Percentiles rank a stretch among this genome's conserved stretches.
These are phyloP conservation scores for Lasioglossum morio DNA, from an alignment of 2,888 invertebrate species.

Conservation along the genomic window DNA sequence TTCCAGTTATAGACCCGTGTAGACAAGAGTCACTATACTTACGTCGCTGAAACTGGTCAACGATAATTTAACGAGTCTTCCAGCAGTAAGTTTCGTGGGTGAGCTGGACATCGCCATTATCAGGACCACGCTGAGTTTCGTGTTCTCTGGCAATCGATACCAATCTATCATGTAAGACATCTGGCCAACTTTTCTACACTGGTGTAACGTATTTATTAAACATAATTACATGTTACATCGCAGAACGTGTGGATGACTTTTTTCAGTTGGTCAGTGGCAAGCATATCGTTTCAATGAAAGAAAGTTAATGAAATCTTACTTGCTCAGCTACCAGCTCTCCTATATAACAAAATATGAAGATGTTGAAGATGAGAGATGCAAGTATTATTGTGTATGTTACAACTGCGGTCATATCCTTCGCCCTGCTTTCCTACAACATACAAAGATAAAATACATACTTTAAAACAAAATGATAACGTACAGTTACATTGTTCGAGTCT, in stretches of 20 bases:
- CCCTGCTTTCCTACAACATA: slow-evolving; percentile 56
- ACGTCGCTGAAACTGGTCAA: slow-evolving; percentile 69
- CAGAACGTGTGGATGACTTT: not conserved
- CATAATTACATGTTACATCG: not conserved
- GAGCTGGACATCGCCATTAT: slow-evolving; percentile 62
- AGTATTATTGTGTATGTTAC: slow-evolving; percentile 52
- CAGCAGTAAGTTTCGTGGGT: slow-evolving; percentile 72
- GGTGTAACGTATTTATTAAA: not conserved
- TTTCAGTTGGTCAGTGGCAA: not conserved
- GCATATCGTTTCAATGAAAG: not conserved
- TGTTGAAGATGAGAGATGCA: slow-evolving; percentile 55
- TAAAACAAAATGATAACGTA: not conserved
- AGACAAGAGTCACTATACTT: slow-evolving; percentile 13
- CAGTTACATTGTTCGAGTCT: not conserved
- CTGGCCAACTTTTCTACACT: slow-evolving; percentile 69
- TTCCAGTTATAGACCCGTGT: accelerated
- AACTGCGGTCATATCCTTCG: slow-evolving; percentile 27
- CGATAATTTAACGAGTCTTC: slow-evolving; percentile 74
- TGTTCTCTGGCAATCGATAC: slow-evolving; percentile 65
- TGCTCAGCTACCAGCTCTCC: slow-evolving; percentile 65
- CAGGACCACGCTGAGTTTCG: slow-evolving; percentile 46
- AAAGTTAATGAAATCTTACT: slow-evolving; percentile 46
- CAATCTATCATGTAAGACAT: slow-evolving; percentile 70
- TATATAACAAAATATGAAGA: slow-evolving; percentile 70
- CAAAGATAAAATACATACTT: not conserved